Evolutionary conservation across 2,888 invertebrate genomes (phyloP), one percentile per base, ranked within the genome.

Genomic region (Pristionchus exspectatus): DNA sequence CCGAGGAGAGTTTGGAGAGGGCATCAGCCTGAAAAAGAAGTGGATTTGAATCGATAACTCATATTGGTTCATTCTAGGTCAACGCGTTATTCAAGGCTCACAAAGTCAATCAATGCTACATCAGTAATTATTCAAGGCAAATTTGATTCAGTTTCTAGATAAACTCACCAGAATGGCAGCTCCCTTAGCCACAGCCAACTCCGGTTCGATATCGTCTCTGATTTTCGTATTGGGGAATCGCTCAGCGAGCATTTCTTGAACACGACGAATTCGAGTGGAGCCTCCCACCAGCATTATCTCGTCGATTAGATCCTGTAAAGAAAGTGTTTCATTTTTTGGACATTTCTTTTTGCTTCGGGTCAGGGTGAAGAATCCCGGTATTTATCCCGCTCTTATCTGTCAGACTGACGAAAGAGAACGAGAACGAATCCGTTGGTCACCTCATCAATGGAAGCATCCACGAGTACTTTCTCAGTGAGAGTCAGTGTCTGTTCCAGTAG

Each of bases 271-370:
- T 0, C 81, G 50, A 12, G 81, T 81, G 2, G 81, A 81, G 1
- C 81, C 81, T 44, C 81, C 81, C 50, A 81, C 81, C 81, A 81
- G 27, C n/a, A 81, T n/a, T 18, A 81, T 81, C 50, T 81, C 81
- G 50, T 54, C 27, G 50, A 81, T 44, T n/a, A 50, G 50, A 16
- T 81, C 50, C 81, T 81, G 81, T 1, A 18, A 54, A 27, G 12
- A 24, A 27, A 16, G 44, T 33, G 7, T 24, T 10, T 21, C 9
- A 10, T 72, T 33, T 33, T 16, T 16, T 38, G 38, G 5, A 38
- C 38, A 38, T 2, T 38, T 38, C 5, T 38, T 38, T 38, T 38
- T 38, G 2, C 38, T 38, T 38, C 38, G 38, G 38, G n/a, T 3
- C 38, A 38, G 38, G 38, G 38, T 2, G 38, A 38, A 38, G 38